These are phyloP conservation scores for Manis crassicaudata DNA, from an alignment of 2,797 vertebrate genomes.

Conservation along the genomic window DNA sequence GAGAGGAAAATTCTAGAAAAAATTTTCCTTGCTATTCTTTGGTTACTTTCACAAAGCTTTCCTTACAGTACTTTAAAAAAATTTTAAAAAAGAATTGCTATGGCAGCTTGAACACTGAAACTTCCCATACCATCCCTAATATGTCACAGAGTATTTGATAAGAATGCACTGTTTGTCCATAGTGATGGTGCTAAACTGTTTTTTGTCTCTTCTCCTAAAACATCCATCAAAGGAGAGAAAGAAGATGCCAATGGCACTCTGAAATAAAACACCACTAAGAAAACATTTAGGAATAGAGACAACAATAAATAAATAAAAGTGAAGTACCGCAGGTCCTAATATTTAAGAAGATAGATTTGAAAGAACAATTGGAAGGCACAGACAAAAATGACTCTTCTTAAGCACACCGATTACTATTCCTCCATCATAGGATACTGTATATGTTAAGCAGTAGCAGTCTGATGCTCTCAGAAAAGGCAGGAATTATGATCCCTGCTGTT, in stretches of 20 bases:
- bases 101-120: constrained; percentile 42
- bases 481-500: neutral
- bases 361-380: neutral
- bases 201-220: constrained; percentile 41
- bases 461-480: neutral
- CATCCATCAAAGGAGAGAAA: constrained; percentile 23
- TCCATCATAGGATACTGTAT: neutral
- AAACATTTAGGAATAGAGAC: constrained; percentile 31
- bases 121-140: neutral
- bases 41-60: constrained; percentile 36
- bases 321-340: neutral
- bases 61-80: neutral
- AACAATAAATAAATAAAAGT: constrained; percentile 7
- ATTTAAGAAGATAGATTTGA: constrained; percentile 1
- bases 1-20: constrained; percentile 37
- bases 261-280: constrained; percentile 29
- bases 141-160: constrained; percentile 44
- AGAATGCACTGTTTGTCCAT: constrained; percentile 26
- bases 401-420: neutral
- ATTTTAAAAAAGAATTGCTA: constrained; percentile 54
- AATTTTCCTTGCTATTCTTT: neutral
- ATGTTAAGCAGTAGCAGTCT: neutral
- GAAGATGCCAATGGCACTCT: neutral
- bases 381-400: neutral
- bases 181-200: neutral